Evolutionary conservation across 2,797 vertebrate species (phyloP), one percentile per base, ranked within the genome.

Genomic region (Menidia menidia): DNA sequence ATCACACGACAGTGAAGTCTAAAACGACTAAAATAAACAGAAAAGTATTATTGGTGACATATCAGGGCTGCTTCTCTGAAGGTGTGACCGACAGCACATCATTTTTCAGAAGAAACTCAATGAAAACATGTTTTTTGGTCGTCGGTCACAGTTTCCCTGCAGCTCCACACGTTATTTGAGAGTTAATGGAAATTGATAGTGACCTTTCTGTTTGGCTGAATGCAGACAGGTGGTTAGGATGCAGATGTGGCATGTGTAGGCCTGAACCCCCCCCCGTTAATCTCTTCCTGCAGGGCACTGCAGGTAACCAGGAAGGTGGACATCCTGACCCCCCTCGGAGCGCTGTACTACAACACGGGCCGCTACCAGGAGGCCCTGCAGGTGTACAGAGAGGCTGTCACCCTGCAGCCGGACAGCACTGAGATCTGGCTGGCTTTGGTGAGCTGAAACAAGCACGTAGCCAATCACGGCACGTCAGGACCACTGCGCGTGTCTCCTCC

Each of bases 271-370:
- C 25, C 25, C 4, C 44, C 14, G 25, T 0, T 68, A 52, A 77
- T 64, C 41, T 79, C 51, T 78, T 41, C 61, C 31, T 65, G 3
- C 88, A 99, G 98, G 43, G 97, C 97, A 0, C 88, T 98, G 87
- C 93, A 94, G 90, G 95, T 98, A 50, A 94, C 96, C 0, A 94
- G 89, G 75, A 96, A 94, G 48, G 93, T 95, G 25, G 98, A 99
- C 77, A 95, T 96, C 68, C 82, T 99, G 61, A 94, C 96, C 0
- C 97, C 97, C 0, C 92, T 99, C 5, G 98, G 98, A 62, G 98
- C 97, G 0, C 93, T 99, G 8, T 98, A 96, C 77, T 99, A 99
- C 86, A 98, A 99, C 94, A 99, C 98, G 0, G 97, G 96, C 0
- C 91, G 95, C 0, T 97, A 97, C 0, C 93, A 96, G n/a, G 97